A percentile compares a stretch with the other conserved stretches of the same genome.
phyloP scores from a whole-genome alignment of 1,140 invertebrate genomes.

The Sarcophaga peregrina region DNA sequence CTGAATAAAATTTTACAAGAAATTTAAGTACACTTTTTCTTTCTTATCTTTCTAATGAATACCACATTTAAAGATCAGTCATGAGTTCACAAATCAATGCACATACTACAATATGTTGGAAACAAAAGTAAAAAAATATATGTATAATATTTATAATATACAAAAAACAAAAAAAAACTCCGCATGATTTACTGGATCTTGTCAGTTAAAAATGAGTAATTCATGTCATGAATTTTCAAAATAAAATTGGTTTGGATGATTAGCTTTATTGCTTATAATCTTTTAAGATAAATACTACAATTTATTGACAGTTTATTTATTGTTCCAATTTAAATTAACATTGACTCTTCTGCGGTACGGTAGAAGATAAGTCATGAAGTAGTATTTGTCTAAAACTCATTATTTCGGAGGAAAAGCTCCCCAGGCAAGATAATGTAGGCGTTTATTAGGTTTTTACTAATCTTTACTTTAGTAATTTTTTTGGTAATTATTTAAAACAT shows the following conservation, averaged over 20 bases:
- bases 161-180: background rate
- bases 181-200: background rate
- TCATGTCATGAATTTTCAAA: conserved; percentile 14
- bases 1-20: conserved; percentile 2
- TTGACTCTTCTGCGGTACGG: background rate
- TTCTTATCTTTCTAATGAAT: background rate
- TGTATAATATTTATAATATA: background rate
- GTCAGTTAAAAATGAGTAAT: background rate
- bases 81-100: conserved; percentile 24
- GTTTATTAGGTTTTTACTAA: no score
- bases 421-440: no score
- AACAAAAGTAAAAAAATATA: no score
- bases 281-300: background rate
- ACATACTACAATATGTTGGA: background rate
- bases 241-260: background rate
- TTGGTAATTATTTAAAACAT: no score
- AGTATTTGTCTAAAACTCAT: no score
- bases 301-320: conserved; percentile 16
- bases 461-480: no score
- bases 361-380: no score
- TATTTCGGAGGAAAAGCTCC: no score
- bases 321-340: background rate
- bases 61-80: conserved; percentile 13
- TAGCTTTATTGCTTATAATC: background rate
- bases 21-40: background rate